Conservation (phyloP, 2,797 vertebrate genomes). For the Notolepis coatsorum region DNA sequence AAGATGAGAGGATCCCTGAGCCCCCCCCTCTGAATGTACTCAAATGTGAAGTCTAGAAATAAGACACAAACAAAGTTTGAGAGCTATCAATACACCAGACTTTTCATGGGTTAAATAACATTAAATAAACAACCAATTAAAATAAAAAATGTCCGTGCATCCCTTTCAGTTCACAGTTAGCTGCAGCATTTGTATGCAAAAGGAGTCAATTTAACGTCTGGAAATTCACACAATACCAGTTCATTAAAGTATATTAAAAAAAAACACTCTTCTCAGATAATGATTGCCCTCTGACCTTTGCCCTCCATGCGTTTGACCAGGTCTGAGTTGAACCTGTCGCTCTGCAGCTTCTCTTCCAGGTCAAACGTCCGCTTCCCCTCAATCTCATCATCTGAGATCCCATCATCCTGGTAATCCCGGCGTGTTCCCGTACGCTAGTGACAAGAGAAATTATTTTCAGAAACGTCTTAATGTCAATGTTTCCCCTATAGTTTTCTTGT, state of each 20-base stretch:
- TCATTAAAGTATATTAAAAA: neutral
- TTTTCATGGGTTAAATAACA: neutral
- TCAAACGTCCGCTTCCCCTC: slow-evolving; percentile 97
- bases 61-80: neutral
- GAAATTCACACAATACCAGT: neutral
- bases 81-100: neutral
- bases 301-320: slow-evolving; percentile 95
- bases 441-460: neutral
- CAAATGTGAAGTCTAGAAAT: slow-evolving; percentile 92
- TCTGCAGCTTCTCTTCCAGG: slow-evolving; percentile 92
- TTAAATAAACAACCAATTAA: neutral
- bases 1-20: slow-evolving; percentile 95
- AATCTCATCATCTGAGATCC: slow-evolving; percentile 98
- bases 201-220: neutral
- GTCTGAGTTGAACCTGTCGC: slow-evolving; percentile 87
- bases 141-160: neutral
- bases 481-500: too few relatives aligned
- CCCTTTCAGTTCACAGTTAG: too few relatives aligned
- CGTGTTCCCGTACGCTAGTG: slow-evolving; percentile 91
- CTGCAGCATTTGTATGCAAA: neutral
- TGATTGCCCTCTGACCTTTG: slow-evolving; percentile 84
- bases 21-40: slow-evolving; percentile 95
- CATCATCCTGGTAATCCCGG: slow-evolving; percentile 95
- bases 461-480: too few relatives aligned
- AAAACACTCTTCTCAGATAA: too few relatives aligned